A percentile compares a stretch with the other conserved stretches of the same genome.
phyloP scores from a whole-genome alignment of 2,113 vertebrate genomes.

The Morphnarchus princeps region DNA sequence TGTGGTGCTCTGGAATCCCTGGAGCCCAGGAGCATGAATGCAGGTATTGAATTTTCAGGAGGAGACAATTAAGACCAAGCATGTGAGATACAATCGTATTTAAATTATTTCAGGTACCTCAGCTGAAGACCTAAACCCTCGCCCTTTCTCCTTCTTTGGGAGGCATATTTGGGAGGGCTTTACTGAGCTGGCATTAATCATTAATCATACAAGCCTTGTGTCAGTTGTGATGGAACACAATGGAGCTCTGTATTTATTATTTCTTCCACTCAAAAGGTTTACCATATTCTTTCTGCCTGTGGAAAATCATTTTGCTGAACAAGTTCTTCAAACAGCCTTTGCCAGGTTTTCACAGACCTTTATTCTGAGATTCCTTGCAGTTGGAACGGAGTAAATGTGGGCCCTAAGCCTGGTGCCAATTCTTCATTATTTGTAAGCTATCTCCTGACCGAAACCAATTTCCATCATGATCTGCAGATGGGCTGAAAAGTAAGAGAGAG shows the following conservation, averaged over 20 bases:
- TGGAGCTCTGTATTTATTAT: slow-evolving; percentile 20
- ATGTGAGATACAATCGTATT: slow-evolving; percentile 53
- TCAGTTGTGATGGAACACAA: slow-evolving; percentile 16
- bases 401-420: not conserved
- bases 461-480: fast-evolving
- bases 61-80: slow-evolving; percentile 65
- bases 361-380: not conserved
- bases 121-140: not conserved
- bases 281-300: not conserved
- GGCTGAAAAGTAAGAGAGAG: not conserved
- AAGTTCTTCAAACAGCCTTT: not conserved
- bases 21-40: slow-evolving; percentile 67
- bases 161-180: not conserved
- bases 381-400: not conserved
- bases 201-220: not conserved
- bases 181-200: not conserved
- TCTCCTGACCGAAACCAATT: not conserved
- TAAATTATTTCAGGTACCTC: slow-evolving; percentile 51
- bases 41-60: slow-evolving; percentile 69
- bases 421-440: not conserved
- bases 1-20: slow-evolving; percentile 67
- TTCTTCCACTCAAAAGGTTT: slow-evolving; percentile 14
- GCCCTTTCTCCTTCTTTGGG: not conserved
- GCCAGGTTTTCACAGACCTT: not conserved
- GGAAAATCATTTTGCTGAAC: not conserved